Evolutionary conservation across 2,797 vertebrate genomes (phyloP).

Genomic region (Hemibagrus guttatus): DNA sequence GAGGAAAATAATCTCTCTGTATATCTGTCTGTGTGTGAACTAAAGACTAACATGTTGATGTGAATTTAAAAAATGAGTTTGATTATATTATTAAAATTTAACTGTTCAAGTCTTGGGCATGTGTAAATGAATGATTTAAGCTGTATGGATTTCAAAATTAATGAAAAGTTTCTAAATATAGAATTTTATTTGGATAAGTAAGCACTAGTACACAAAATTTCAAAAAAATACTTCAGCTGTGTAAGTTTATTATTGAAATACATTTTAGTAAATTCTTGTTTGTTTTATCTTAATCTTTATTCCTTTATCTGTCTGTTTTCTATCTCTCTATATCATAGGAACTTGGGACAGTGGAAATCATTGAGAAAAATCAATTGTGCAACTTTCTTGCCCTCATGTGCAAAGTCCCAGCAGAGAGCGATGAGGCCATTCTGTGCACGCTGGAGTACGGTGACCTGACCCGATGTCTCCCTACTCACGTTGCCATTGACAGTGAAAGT

Average conservation of each 20-base stretch:
- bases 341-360: slow-evolving; percentile 70
- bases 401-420: slow-evolving; percentile 27
- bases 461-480: slow-evolving; percentile 76
- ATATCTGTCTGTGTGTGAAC: neutral
- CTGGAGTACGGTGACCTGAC: slow-evolving; percentile 78
- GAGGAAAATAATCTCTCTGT: slow-evolving; percentile 17
- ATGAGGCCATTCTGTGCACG: slow-evolving; percentile 64
- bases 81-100: neutral
- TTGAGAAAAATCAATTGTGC: slow-evolving; percentile 82
- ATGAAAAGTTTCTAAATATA: neutral
- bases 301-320: neutral
- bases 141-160: neutral
- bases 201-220: neutral
- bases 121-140: neutral
- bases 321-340: slow-evolving; percentile 67
- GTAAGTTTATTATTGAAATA: neutral
- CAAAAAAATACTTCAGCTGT: neutral
- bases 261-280: neutral
- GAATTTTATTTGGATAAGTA: neutral
- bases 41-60: neutral
- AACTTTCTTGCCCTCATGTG: slow-evolving; percentile 79
- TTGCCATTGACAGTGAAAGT: slow-evolving; percentile 74
- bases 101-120: neutral
- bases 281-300: neutral
- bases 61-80: neutral